phyloP scores from a whole-genome alignment of 2,113 vertebrate genomes.

The Thermophis baileyi region DNA sequence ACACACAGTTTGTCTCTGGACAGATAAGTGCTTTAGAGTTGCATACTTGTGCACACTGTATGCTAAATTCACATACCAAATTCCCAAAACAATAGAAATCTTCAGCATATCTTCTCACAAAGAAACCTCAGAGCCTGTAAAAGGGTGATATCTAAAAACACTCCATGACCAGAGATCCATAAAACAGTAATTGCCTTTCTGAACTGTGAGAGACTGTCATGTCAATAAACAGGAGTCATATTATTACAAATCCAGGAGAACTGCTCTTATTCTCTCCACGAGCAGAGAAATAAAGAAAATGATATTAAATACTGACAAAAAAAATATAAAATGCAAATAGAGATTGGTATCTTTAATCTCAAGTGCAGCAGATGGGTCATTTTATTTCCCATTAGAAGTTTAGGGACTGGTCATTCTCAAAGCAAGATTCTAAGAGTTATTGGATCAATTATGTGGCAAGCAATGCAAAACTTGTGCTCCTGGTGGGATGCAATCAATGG shows the following conservation, averaged over 20 bases:
- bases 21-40: not conserved
- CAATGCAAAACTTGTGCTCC: conserved; percentile 39
- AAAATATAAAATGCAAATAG: not conserved
- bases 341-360: conserved; percentile 14
- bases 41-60: not conserved
- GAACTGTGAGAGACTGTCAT: not conserved
- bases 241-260: not conserved
- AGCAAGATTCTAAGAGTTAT: conserved; percentile 9
- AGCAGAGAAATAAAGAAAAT: conserved; percentile 4
- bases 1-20: not conserved
- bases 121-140: not conserved
- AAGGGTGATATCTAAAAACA: not conserved
- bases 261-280: not conserved
- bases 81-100: not conserved
- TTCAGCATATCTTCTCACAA: not conserved
- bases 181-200: not conserved
- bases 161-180: not conserved
- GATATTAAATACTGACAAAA: conserved; percentile 22
- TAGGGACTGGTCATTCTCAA: not conserved
- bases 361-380: conserved; percentile 20
- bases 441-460: conserved; percentile 32
- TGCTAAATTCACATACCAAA: not conserved
- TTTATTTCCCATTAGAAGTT: conserved; percentile 22
- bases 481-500: conserved; percentile 33
- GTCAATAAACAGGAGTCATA: not conserved